phyloP scores from a whole-genome alignment of 2,113 vertebrate genomes.

The Naja naja region DNA sequence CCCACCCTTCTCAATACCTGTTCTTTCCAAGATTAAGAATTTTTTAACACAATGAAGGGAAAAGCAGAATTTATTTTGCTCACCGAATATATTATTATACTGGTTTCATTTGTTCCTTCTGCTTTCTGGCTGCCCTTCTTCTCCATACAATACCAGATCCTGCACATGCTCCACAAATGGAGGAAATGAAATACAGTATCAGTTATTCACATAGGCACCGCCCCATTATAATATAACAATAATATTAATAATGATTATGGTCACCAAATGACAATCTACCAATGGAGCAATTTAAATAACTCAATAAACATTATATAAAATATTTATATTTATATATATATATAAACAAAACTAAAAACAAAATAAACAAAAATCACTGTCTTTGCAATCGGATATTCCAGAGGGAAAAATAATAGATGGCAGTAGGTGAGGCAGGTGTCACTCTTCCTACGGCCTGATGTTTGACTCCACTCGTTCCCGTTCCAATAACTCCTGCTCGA shows the following conservation, averaged over 20 bases:
- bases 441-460: neutral
- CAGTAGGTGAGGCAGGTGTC: slow-evolving; percentile 63
- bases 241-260: slow-evolving; percentile 49
- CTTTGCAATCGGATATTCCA: slow-evolving; percentile 83
- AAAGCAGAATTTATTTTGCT: slow-evolving; percentile 65
- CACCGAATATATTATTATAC: slow-evolving; percentile 66
- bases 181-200: neutral
- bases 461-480: slow-evolving; percentile 54
- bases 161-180: slow-evolving; percentile 80
- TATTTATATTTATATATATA: slow-evolving; percentile 71
- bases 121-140: slow-evolving; percentile 57
- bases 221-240: slow-evolving; percentile 70
- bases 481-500: slow-evolving; percentile 59
- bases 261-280: slow-evolving; percentile 78
- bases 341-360: slow-evolving; percentile 63
- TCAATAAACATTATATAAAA: slow-evolving; percentile 94
- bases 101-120: neutral
- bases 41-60: slow-evolving; percentile 47
- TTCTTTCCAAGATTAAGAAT: slow-evolving; percentile 12
- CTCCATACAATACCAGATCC: slow-evolving; percentile 77
- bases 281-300: slow-evolving; percentile 91
- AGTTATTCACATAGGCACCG: slow-evolving; percentile 87
- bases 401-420: slow-evolving; percentile 52
- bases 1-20: neutral
- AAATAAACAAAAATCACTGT: slow-evolving; percentile 50